Percentiles rank a stretch among this genome's conserved stretches.
Evolutionary conservation across 2,888 invertebrate species (phyloP).

Genomic region (Timandra comae): DNA sequence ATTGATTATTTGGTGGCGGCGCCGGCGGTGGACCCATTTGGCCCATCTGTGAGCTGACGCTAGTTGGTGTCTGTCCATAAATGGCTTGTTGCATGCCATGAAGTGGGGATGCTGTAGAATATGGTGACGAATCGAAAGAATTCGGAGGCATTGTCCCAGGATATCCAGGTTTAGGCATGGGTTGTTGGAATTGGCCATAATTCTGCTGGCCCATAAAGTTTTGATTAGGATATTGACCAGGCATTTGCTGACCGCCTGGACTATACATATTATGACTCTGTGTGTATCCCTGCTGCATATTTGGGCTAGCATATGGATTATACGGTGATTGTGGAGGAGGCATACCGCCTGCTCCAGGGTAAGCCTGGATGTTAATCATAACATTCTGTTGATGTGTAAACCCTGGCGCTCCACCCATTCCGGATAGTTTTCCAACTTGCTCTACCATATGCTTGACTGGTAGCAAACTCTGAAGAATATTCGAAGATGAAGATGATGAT

Average conservation of each 20-base stretch:
- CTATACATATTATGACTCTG: constrained; percentile 56
- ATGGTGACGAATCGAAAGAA: constrained; percentile 43
- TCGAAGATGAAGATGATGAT: constrained; percentile 38
- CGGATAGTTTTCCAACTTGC: constrained; percentile 64
- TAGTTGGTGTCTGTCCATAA: constrained; percentile 47
- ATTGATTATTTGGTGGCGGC: constrained; percentile 40
- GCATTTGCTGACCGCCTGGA: constrained; percentile 45
- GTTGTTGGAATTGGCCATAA: constrained; percentile 49
- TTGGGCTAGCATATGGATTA: constrained; percentile 53
- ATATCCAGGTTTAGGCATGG: constrained; percentile 52
- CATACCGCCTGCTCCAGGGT: constrained; percentile 73
- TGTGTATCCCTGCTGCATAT: constrained; percentile 55
- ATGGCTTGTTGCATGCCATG: constrained; percentile 68
- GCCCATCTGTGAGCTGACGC: constrained; percentile 33
- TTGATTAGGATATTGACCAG: constrained; percentile 47
- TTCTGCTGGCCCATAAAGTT: constrained; percentile 46
- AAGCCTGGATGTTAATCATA: constrained; percentile 80
- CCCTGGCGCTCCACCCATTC: constrained; percentile 43
- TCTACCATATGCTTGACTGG: constrained; percentile 69
- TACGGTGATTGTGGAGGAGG: constrained; percentile 60
- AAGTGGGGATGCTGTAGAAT: constrained; percentile 52
- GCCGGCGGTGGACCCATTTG: constrained; percentile 42
- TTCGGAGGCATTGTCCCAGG: constrained; percentile 41
- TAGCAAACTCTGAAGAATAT: constrained; percentile 55
- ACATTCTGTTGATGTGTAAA: constrained; percentile 80